These are phyloP conservation scores for Tinea semifulvella DNA, from an alignment of 2,888 invertebrate species.

Conservation along the genomic window DNA sequence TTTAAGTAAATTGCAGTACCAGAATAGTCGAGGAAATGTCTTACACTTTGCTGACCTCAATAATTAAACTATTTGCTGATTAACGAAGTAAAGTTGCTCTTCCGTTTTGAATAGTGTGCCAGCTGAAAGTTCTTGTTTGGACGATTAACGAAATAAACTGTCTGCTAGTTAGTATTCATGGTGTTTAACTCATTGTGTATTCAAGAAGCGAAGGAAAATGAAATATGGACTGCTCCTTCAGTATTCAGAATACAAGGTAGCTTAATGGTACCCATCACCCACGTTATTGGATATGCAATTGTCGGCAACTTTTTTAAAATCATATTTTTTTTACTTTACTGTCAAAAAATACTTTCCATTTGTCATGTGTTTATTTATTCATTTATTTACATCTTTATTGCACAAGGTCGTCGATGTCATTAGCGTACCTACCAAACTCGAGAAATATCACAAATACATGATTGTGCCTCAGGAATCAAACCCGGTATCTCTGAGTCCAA, in stretches of 20 bases:
- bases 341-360: too few relatives aligned
- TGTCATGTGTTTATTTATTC: neutral
- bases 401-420: neutral
- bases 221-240: slow-evolving; percentile 60
- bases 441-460: too few relatives aligned
- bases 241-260: slow-evolving; percentile 24
- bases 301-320: slow-evolving; percentile 7
- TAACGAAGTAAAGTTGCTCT: slow-evolving; percentile 7
- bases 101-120: neutral
- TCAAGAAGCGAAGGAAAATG: slow-evolving; percentile 53
- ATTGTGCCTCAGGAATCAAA: too few relatives aligned
- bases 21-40: too few relatives aligned
- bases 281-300: slow-evolving; percentile 9
- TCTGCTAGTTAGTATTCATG: slow-evolving; percentile 61
- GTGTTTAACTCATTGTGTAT: slow-evolving; percentile 54
- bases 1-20: too few relatives aligned
- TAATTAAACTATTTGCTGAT: too few relatives aligned
- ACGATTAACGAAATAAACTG: slow-evolving; percentile 64
- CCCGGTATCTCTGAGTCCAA: too few relatives aligned
- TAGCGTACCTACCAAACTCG: too few relatives aligned
- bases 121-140: slow-evolving; percentile 52
- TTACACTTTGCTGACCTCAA: too few relatives aligned
- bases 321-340: too few relatives aligned
- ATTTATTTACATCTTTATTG: neutral
- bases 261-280: slow-evolving; percentile 7